These are phyloP conservation scores for Oncorhynchus mykiss DNA, from an alignment of 2,113 vertebrate species.

Conservation along the genomic window DNA sequence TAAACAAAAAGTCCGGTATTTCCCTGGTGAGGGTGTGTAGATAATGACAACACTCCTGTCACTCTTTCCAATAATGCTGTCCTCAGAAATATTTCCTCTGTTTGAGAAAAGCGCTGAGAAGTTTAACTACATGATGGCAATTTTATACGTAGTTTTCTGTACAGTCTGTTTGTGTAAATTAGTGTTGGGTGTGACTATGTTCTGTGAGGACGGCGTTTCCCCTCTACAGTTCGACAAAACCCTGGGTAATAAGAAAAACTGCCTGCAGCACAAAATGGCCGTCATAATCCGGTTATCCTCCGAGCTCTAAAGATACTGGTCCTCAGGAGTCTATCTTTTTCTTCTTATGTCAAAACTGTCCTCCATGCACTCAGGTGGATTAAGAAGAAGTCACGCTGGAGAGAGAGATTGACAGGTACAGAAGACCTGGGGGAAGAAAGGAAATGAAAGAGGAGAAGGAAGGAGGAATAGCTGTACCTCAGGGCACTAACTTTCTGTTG, in stretches of 20 bases:
- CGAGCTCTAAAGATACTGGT: constrained; percentile 65
- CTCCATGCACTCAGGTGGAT: constrained; percentile 74
- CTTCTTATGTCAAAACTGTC: constrained; percentile 76
- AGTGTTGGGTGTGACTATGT: constrained; percentile 33
- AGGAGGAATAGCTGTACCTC: neutral
- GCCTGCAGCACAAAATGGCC: constrained; percentile 68
- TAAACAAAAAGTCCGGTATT: neutral
- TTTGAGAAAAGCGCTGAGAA: neutral
- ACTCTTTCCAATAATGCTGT: neutral
- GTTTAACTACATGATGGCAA: neutral
- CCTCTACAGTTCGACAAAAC: constrained; percentile 47
- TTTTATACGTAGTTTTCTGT: constrained; percentile 7
- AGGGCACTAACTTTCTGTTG: neutral
- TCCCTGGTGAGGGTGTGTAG: no score
- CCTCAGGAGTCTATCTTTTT: constrained; percentile 65
- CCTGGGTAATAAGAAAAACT: constrained; percentile 60
- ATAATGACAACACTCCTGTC: no score
- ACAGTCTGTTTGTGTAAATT: constrained; percentile 33
- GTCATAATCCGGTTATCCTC: constrained; percentile 72
- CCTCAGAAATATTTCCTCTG: neutral
- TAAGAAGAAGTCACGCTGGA: constrained; percentile 54
- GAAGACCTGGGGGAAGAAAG: constrained; percentile 44
- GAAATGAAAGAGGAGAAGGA: neutral
- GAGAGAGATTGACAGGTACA: constrained; percentile 67
- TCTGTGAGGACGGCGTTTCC: constrained; percentile 58